Percentiles rank a stretch among this genome's conserved stretches.
Evolutionary conservation across 2,797 vertebrate species (phyloP).

Genomic region (Mus caroli): DNA sequence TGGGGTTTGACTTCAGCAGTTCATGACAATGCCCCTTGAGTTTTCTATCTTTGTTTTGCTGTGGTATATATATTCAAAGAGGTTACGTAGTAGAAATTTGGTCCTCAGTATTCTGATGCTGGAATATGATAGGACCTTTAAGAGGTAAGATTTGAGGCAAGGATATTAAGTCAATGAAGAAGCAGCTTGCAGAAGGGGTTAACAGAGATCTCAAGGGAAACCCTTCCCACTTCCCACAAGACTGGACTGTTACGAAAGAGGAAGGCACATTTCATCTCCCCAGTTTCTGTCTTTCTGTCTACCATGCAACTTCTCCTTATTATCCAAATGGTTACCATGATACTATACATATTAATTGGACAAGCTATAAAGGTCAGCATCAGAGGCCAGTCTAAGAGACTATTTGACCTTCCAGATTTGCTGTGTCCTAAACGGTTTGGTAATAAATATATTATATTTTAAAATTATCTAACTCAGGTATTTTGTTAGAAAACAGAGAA

Average conservation of each 20-base stretch:
- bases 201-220: not conserved
- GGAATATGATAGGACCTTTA: not conserved
- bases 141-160: not conserved
- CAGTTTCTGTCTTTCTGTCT: not conserved
- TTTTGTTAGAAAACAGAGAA: not conserved
- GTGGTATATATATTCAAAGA: not conserved
- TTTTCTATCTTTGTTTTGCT: not conserved
- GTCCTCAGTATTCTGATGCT: not conserved
- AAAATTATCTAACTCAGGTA: not conserved
- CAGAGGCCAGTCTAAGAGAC: not conserved
- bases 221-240: not conserved
- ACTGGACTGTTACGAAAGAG: not conserved
- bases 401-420: not conserved
- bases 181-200: not conserved
- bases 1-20: not conserved
- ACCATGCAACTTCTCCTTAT: not conserved
- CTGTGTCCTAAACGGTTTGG: not conserved
- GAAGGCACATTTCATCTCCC: not conserved
- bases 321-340: not conserved
- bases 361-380: not conserved
- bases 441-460: not conserved
- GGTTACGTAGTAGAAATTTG: not conserved
- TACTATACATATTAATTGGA: not conserved
- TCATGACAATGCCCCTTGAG: not conserved
- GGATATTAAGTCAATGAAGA: not conserved